Evolutionary conservation across 2,888 invertebrate species (phyloP).

Genomic region (Eupithecia insigniata): DNA sequence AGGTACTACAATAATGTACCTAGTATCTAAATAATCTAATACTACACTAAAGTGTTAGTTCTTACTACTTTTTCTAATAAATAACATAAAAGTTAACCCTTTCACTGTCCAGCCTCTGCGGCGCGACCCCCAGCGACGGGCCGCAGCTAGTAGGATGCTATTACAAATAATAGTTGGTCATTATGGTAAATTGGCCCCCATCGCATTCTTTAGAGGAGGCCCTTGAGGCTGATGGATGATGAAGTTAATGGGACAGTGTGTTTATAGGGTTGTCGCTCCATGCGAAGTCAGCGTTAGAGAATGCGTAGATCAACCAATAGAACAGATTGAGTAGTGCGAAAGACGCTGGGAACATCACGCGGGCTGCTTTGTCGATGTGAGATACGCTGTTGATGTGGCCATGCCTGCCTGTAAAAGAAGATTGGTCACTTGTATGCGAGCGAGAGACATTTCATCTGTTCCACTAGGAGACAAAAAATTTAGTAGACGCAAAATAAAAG

Average conservation of each 20-base stretch:
- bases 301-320: slow-evolving; percentile 95
- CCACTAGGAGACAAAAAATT: not conserved
- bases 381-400: slow-evolving; percentile 94
- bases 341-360: slow-evolving; percentile 92
- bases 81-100: not conserved
- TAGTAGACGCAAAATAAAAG: too few species aligned
- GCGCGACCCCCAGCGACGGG: not conserved
- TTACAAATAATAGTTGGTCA: not conserved
- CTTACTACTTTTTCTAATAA: not conserved
- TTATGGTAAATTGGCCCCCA: not conserved
- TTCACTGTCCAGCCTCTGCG: too few species aligned
- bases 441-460: not conserved
- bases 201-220: not conserved
- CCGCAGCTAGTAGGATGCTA: not conserved
- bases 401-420: slow-evolving; percentile 64
- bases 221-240: not conserved
- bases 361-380: slow-evolving; percentile 91
- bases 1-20: not conserved
- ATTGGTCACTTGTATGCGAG: not conserved
- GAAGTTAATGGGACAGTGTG: slow-evolving; percentile 73
- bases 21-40: not conserved
- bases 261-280: slow-evolving; percentile 88
- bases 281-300: slow-evolving; percentile 89
- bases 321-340: slow-evolving; percentile 93
- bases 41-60: not conserved